phyloP scores from a whole-genome alignment of 2,797 vertebrate genomes.

The Loris lydekkerianus region DNA sequence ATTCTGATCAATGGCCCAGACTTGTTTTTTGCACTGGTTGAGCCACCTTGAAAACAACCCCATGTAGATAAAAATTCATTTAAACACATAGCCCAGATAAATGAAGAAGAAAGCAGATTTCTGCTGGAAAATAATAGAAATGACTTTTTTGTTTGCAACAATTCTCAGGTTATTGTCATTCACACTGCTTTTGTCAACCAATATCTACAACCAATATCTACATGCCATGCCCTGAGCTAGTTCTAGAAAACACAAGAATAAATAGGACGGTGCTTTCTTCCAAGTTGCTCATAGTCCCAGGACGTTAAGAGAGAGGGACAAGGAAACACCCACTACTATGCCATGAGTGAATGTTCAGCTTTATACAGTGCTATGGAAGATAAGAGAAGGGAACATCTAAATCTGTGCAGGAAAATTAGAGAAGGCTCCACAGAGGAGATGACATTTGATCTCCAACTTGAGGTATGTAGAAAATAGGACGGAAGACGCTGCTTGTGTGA shows the following conservation, averaged over 20 bases:
- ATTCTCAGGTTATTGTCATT: background rate
- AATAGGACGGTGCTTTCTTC: background rate
- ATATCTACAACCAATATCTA: background rate
- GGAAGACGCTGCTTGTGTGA: background rate
- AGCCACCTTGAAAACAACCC: slow-evolving; percentile 42
- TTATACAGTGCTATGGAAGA: background rate
- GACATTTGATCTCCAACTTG: background rate
- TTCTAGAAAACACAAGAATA: slow-evolving; percentile 5
- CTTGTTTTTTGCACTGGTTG: slow-evolving; percentile 1
- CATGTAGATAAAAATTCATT: background rate
- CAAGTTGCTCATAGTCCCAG: background rate
- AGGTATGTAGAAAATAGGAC: background rate
- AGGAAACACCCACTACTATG: background rate
- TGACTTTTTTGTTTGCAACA: background rate
- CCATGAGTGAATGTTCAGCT: background rate
- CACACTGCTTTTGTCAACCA: background rate
- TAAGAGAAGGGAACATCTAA: background rate
- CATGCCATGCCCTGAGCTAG: background rate
- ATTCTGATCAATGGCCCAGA: background rate
- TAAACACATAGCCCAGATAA: slow-evolving; percentile 12
- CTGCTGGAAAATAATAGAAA: slow-evolving; percentile 10
- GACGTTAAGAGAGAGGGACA: background rate
- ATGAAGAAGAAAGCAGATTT: slow-evolving; percentile 24
- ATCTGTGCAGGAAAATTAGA: background rate
- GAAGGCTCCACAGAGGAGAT: background rate